Evolutionary conservation across 2,113 vertebrate genomes (phyloP).

Genomic region (Bubo blakistoni): DNA sequence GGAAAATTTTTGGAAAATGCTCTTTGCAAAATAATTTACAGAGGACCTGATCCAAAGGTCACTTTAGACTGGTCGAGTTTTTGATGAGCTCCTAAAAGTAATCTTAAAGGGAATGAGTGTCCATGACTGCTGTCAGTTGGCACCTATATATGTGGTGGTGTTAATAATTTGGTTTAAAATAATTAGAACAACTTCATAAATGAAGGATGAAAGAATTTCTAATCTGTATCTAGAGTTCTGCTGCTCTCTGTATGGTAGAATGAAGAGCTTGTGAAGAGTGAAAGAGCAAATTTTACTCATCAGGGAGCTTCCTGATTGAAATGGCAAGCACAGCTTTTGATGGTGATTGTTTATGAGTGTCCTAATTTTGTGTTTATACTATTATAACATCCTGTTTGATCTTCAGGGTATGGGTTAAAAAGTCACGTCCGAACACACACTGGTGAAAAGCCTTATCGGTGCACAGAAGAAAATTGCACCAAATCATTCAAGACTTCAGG

Average conservation of each 20-base stretch:
- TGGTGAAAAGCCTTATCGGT: slow-evolving; percentile 96
- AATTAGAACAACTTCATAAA: neutral
- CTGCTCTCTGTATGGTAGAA: neutral
- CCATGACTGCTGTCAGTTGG: neutral
- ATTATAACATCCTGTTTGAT: neutral
- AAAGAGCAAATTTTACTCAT: neutral
- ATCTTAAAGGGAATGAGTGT: neutral
- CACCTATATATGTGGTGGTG: neutral
- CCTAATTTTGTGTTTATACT: neutral
- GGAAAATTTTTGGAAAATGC: neutral
- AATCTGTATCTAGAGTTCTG: neutral
- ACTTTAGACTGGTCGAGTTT: neutral
- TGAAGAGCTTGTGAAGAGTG: neutral
- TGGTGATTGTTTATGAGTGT: neutral
- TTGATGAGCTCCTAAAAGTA: neutral
- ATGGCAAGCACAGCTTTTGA: neutral
- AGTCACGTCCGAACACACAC: slow-evolving; percentile 97
- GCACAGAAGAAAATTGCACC: slow-evolving; percentile 93
- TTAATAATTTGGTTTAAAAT: neutral
- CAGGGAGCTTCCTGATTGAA: neutral
- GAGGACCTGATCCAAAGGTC: neutral
- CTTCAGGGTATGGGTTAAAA: slow-evolving; percentile 92
- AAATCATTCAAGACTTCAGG: slow-evolving; percentile 99
- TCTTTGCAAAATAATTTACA: neutral
- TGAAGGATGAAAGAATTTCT: neutral